Conservation (phyloP, 2,113 vertebrate genomes). For the Brachypteracias leptosomus region DNA sequence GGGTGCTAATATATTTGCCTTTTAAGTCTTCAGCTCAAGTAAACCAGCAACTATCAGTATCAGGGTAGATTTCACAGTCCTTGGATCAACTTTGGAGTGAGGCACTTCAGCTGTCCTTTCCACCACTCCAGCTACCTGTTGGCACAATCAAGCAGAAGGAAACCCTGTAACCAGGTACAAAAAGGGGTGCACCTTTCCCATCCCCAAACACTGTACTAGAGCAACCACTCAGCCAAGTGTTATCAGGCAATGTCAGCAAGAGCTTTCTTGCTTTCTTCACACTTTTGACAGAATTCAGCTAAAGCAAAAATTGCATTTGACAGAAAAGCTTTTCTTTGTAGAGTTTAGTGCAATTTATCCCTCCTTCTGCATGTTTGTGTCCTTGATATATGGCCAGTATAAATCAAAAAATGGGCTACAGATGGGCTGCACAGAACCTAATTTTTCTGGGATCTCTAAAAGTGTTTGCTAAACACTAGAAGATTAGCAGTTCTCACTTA, state of each 20-base stretch:
- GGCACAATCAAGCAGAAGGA: background rate
- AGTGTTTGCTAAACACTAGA: background rate
- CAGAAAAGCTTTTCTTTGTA: background rate
- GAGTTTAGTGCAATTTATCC: background rate
- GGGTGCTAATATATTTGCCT: background rate
- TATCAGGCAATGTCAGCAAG: background rate
- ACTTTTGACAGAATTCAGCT: background rate
- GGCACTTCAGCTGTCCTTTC: background rate
- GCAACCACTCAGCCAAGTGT: background rate
- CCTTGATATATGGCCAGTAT: background rate
- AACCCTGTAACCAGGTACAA: background rate
- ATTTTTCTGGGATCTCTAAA: background rate
- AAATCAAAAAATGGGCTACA: background rate
- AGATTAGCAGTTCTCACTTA: background rate
- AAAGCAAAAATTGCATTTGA: background rate
- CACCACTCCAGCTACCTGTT: background rate
- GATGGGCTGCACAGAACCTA: background rate
- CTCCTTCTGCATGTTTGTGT: background rate
- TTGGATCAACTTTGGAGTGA: background rate
- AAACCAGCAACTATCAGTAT: background rate
- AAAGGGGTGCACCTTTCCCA: background rate
- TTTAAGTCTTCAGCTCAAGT: background rate
- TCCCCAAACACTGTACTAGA: background rate
- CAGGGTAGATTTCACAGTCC: background rate
- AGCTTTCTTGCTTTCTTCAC: background rate